Evolutionary conservation across 2,888 invertebrate species (phyloP), one percentile per base, ranked within the genome.

Genomic region (Drosophila demipolita): DNA sequence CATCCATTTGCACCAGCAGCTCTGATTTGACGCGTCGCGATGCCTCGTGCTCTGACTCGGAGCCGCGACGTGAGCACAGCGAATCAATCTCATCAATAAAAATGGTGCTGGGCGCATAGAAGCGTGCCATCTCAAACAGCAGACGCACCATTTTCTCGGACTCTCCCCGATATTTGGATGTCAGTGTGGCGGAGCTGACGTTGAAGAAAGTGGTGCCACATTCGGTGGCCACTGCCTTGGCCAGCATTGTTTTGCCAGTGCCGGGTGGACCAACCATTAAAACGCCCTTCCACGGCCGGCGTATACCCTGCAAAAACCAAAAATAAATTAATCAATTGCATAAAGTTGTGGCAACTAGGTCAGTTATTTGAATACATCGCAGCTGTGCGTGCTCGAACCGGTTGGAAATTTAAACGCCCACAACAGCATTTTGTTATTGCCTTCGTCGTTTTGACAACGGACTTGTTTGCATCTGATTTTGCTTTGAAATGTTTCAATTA

Each of bases 1-100:
- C 99, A 94, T 99, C 99, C 99, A 99, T 99, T 94, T 99, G 99
- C 82, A 99, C 98, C 26, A 99, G 95, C 68, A 99, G 94, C 94
- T 99, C 99, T 0, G 99, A 98, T 94, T 99, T 99, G 63, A 99
- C 99, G 82, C 99, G 95, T 42, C 99, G 94, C 78, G 98, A 98
- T 7, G 99, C 99, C 94, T 99, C 99, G 93, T 99, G 99, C 93
- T 99, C 99, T 20, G 97, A 97, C 92, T 98, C 98, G 0, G 98
- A 97, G 65, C 99, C 99, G 92, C 99, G 95, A 77, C 98, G 95
- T 23, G 98, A 98, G 92, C 99, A 99, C 74, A 99, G 94, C 33
- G 99, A 98, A 94, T 99, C 99, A 74, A 99, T 99, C 95, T 99
- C 99, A 94, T 99, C 99, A 71, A 99, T 98, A 93, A 99, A 99